Percentiles rank a stretch among this genome's conserved stretches.
Conservation (phyloP, 1,140 invertebrate species). For the Andrena cerasifolii region DNA sequence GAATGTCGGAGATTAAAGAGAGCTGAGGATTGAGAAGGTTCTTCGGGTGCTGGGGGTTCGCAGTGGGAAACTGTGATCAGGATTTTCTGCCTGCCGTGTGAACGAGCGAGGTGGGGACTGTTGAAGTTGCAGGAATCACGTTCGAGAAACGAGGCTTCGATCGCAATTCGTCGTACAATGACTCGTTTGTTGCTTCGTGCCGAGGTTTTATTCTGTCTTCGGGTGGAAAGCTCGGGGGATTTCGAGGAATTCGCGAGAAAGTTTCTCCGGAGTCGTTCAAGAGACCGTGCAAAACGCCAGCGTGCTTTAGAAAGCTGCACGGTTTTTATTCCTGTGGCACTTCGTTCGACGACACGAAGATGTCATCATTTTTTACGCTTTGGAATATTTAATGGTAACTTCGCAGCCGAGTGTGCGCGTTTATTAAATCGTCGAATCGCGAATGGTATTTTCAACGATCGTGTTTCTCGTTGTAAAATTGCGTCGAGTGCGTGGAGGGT, state of each 20-base stretch:
- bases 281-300: background rate
- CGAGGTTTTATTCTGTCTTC: slow-evolving; percentile 3
- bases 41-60: background rate
- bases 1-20: too few relatives aligned
- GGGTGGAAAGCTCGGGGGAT: background rate
- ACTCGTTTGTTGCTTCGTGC: slow-evolving; percentile 2
- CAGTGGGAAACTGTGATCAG: too few relatives aligned
- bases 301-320: background rate
- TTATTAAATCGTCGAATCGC: background rate
- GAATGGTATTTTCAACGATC: background rate
- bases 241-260: slow-evolving; percentile 19
- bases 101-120: background rate
- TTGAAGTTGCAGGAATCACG: background rate
- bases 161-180: background rate
- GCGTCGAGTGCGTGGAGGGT: background rate
- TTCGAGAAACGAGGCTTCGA: slow-evolving; percentile 2
- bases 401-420: background rate
- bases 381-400: background rate
- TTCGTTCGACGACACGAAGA: background rate
- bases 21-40: too few relatives aligned
- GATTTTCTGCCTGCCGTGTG: background rate
- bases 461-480: background rate
- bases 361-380: slow-evolving; percentile 3
- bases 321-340: background rate
- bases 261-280: slow-evolving; percentile 12